These are phyloP conservation scores for Prietella phreatophila DNA, from an alignment of 2,113 vertebrate species.

Conservation along the genomic window DNA sequence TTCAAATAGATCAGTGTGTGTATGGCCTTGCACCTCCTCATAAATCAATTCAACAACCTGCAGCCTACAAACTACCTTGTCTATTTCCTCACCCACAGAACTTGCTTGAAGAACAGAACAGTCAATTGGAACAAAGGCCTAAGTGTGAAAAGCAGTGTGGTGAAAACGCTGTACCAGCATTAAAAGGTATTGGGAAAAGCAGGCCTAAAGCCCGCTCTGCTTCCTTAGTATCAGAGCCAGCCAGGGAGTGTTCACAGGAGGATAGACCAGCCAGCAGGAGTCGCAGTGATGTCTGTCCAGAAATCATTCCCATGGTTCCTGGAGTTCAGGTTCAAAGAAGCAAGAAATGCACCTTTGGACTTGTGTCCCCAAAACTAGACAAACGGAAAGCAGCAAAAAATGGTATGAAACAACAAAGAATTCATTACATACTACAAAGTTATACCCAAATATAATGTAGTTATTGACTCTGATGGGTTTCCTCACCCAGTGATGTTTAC, in stretches of 20 bases:
- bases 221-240: constrained; percentile 70
- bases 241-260: constrained; percentile 74
- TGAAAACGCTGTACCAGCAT: constrained; percentile 42
- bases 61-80: background rate
- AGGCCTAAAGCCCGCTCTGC: constrained; percentile 67
- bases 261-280: constrained; percentile 64
- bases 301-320: constrained; percentile 60
- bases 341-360: constrained; percentile 68
- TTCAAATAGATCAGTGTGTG: constrained; percentile 13
- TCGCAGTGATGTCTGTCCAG: constrained; percentile 68
- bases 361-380: constrained; percentile 70
- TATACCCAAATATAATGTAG: background rate
- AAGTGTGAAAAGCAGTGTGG: constrained; percentile 16
- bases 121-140: constrained; percentile 3
- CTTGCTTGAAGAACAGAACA: constrained; percentile 26
- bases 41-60: background rate
- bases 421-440: background rate
- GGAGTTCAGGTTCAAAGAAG: constrained; percentile 64
- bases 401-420: constrained; percentile 70
- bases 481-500: background rate
- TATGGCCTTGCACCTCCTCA: constrained; percentile 1
- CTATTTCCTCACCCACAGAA: constrained; percentile 21
- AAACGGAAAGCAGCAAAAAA: constrained; percentile 67
- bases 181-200: constrained; percentile 63
- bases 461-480: background rate